These are phyloP conservation scores for Synanthedon tipuliformis DNA, from an alignment of 2,888 invertebrate genomes.

Conservation along the genomic window DNA sequence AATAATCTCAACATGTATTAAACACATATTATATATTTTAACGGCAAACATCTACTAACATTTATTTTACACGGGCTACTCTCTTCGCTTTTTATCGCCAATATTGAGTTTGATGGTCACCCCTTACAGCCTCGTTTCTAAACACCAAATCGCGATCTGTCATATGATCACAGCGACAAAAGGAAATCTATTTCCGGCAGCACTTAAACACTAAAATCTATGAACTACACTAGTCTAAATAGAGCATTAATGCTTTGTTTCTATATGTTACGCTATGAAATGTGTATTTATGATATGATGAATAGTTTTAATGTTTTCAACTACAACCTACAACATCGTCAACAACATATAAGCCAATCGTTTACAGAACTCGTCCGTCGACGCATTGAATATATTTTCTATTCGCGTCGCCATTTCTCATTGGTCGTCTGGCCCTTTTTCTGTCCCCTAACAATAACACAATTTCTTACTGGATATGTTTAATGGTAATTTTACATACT, in stretches of 20 bases:
- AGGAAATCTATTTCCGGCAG: slow-evolving; percentile 26
- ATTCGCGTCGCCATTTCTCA: too few species aligned
- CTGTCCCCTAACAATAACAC: background rate
- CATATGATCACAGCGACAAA: background rate
- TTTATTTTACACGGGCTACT: too few species aligned
- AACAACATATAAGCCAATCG: background rate
- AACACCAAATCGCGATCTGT: too few species aligned
- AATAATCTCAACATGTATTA: too few species aligned
- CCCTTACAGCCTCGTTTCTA: background rate
- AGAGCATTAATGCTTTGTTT: slow-evolving; percentile 47
- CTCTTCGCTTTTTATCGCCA: background rate
- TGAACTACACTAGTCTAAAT: slow-evolving; percentile 31
- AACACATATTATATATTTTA: too few species aligned
- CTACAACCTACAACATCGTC: background rate
- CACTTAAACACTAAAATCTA: slow-evolving; percentile 25
- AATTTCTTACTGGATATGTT: slow-evolving; percentile 54
- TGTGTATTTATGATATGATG: slow-evolving; percentile 63
- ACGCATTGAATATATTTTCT: too few species aligned
- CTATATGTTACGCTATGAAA: slow-evolving; percentile 62
- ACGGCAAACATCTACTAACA: too few species aligned
- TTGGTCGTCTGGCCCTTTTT: too few species aligned
- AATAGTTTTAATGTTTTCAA: slow-evolving; percentile 42
- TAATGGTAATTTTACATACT: slow-evolving; percentile 40
- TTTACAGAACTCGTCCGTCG: too few species aligned
- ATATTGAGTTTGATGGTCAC: background rate